phyloP scores from a whole-genome alignment of 2,113 vertebrate species.

The Ardeotis arabs region DNA sequence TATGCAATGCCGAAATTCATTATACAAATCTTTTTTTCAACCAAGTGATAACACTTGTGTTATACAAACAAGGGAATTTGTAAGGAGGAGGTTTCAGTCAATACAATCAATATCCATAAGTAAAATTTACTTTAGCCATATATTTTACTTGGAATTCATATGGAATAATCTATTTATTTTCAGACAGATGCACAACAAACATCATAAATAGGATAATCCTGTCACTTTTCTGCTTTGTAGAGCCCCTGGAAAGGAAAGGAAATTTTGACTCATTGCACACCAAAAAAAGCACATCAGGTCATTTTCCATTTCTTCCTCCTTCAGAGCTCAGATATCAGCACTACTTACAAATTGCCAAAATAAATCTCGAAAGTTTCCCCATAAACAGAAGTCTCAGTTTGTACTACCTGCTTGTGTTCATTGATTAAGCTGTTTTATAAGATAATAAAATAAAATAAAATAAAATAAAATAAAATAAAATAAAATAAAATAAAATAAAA shows the following conservation, averaged over 20 bases:
- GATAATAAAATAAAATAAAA: constrained; percentile 14
- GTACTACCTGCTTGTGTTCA: constrained; percentile 31
- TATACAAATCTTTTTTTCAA: not conserved
- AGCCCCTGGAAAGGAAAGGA: not conserved
- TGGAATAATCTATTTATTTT: constrained; percentile 74
- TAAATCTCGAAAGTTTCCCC: constrained; percentile 60
- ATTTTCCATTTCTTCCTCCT: not conserved
- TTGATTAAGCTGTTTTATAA: constrained; percentile 57
- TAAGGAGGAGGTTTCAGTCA: constrained; percentile 67
- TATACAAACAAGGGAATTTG: constrained; percentile 73
- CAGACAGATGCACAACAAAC: not conserved
- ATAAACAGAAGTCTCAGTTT: constrained; percentile 46
- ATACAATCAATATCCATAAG: constrained; percentile 76
- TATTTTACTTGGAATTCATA: constrained; percentile 73
- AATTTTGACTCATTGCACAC: not conserved
- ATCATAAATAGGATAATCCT: not conserved
- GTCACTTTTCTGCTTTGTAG: not conserved
- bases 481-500: too few species aligned
- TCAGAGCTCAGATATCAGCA: not conserved
- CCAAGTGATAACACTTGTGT: constrained; percentile 57
- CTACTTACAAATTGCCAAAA: constrained; percentile 21
- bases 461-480: too few species aligned
- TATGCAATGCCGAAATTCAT: not conserved
- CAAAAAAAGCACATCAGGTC: not conserved
- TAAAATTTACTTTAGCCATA: constrained; percentile 74